Evolutionary conservation across 1,140 invertebrate species (phyloP).

Genomic region (Philopotamus ludificatus): DNA sequence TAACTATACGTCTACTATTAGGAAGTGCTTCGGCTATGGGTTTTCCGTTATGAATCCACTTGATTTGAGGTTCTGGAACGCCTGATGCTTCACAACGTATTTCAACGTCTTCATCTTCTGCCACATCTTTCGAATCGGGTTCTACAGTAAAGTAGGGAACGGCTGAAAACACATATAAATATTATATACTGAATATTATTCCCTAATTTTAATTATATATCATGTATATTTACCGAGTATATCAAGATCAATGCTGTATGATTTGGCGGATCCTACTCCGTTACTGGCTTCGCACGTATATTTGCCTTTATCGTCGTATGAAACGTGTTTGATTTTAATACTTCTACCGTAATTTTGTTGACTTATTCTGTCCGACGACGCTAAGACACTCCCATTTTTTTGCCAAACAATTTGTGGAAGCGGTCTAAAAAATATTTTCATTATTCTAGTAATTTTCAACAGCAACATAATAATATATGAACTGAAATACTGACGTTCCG

Average conservation of each 20-base stretch:
- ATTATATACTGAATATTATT: too few species aligned
- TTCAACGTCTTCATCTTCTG: conserved; percentile 86
- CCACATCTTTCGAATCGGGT: conserved; percentile 83
- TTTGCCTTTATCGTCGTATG: conserved; percentile 80
- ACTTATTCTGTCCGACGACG: conserved; percentile 71
- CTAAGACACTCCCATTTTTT: conserved; percentile 70
- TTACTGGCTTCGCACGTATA: conserved; percentile 92
- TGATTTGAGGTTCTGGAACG: conserved; percentile 83
- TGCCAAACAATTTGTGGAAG: conserved; percentile 81
- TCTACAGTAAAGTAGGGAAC: conserved; percentile 91
- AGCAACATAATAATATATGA: not conserved
- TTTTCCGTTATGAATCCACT: conserved; percentile 97
- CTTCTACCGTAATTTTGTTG: conserved; percentile 92
- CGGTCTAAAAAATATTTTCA: conserved; percentile 56
- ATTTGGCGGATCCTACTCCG: conserved; percentile 79
- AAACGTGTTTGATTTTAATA: conserved; percentile 79
- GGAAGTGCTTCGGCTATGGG: conserved; percentile 74
- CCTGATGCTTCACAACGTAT: conserved; percentile 88
- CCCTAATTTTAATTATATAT: not conserved
- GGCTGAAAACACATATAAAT: too few species aligned
- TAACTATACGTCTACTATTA: conserved; percentile 70
- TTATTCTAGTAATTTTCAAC: not conserved
- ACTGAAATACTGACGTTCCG: conserved; percentile 70
- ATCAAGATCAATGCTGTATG: conserved; percentile 79
- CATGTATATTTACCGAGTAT: conserved; percentile 64